phyloP scores from a whole-genome alignment of 2,113 vertebrate species.

The Heloderma charlesbogerti region DNA sequence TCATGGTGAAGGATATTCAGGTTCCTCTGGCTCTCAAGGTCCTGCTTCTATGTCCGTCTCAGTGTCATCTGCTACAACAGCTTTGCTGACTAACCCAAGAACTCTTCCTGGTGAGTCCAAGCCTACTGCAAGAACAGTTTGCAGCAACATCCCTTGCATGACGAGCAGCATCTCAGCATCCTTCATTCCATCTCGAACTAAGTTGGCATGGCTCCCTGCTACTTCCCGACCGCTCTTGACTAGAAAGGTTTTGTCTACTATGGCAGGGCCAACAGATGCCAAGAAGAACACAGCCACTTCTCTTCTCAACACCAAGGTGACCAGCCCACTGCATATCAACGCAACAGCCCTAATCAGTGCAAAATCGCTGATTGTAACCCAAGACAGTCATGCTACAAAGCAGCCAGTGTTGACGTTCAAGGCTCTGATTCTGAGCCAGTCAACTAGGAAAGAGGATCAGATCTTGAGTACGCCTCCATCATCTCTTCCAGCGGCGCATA shows the following conservation, averaged over 20 bases:
- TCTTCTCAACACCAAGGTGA: neutral
- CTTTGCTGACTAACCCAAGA: neutral
- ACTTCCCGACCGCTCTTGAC: neutral
- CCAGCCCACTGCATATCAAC: neutral
- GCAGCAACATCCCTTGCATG: neutral
- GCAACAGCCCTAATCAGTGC: rapidly evolving
- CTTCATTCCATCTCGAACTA: rapidly evolving
- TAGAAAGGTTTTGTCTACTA: neutral
- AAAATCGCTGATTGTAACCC: rapidly evolving
- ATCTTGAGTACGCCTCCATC: rapidly evolving
- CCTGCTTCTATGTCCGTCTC: rapidly evolving
- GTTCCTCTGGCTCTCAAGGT: rapidly evolving
- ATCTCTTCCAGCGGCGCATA: rapidly evolving
- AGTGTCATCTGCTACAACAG: rapidly evolving
- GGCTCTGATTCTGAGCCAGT: neutral
- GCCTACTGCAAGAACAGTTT: neutral
- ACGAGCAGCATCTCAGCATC: neutral
- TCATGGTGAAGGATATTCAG: neutral
- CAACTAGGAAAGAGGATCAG: neutral
- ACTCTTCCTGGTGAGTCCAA: rapidly evolving
- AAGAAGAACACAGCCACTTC: neutral
- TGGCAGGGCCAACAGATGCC: neutral
- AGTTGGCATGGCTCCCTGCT: rapidly evolving
- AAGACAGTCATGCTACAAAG: rapidly evolving
- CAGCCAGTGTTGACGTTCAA: neutral